Base-by-base conservation (phyloP, 2,797 vertebrate genomes). In the Sebastes aleutianus region DNA sequence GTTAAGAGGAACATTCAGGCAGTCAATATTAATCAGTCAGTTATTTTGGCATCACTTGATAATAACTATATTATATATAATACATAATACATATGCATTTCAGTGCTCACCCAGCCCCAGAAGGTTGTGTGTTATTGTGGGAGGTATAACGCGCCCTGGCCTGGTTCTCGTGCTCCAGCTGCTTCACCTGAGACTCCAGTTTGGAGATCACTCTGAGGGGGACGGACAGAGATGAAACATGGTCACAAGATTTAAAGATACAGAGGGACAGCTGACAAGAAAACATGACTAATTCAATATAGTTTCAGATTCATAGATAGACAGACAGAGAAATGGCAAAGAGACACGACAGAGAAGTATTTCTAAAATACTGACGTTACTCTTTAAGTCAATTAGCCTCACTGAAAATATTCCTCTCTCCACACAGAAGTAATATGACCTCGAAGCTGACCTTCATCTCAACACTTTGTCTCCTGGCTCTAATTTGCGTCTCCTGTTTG, bases 151-250 rank as follows among this genome's bases (percentile, higher is more conserved):
- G 97, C 13, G 93, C 83, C 71, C 96, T 95, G 80, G 96, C 85
- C 50, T 90, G 92, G 78, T 96, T 98, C 92, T 99, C 97, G 16
- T 98, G 97, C 76, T 99, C 98, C 71, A 98, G 94, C 93, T 99
- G 98, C 92, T 97, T 98, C 86, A 99, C 96, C 90, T 99, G 98
- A 85, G 96, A 95, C 95, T 99, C 98, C 57, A 99, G 95, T 84
- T 98, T 99, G 34, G 95, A 96, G 90, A 97, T 85, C 1, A 94
- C 90, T 94, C 98, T 99, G 90, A 85, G 86, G 59, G 32, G 24
- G 75, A 87, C 80, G 91, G 11, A 66, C 12, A 74, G 13, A 83
- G 20, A 75, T 26, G 63, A 70, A 0, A 16, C 11, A 59, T 8
- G 16, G 27, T 58, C 24, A 53, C 27, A 56, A n/a, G 9, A 67